Base-by-base conservation (phyloP, 2,888 invertebrate genomes). In the Agrotis exclamationis region DNA sequence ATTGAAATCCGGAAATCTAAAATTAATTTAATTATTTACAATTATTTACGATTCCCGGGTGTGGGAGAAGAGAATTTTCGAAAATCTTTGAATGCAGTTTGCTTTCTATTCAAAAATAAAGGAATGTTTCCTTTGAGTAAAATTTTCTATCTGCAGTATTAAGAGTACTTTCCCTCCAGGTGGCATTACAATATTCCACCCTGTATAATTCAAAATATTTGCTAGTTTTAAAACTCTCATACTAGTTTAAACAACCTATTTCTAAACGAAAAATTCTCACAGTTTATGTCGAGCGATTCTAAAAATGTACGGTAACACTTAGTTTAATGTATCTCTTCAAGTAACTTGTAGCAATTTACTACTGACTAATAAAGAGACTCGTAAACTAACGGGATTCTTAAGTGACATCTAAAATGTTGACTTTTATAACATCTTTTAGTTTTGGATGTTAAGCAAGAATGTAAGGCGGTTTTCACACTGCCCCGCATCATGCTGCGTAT, bases 231-330 rank as follows among this genome's bases (percentile, higher is more conserved):
- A 16, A 63, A 59, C 50, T 13, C 2, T n/a, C n/a, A 3, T 22
- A 60, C 54, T 24, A 24, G 50, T 45, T 56, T 44, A 1, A 48
- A 9, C 67, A 48, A 63, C 82, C 63, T 58, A 69, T 60, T 71
- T 67, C 9, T 54, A 44, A 53, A 57, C 56, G 59, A 67, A 56
- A 77, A 73, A 50, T 79, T 83, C 80, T 56, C 83, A 83, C 74
- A 77, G 72, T 80, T 74, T 65, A 70, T 22, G 78, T 51, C 63
- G 28, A 66, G 82, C 45, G 39, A 74, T 84, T 83, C 85, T 71
- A 80, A 78, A 83, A 83, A 85, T 72, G 65, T 77, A 84, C 75
- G 64, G 80, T 83, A 72, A 65, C 68, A 75, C 66, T 78, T 65
- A 67, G 57, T 70, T 68, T 76, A 76, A 82, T 74, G 72, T 63